Evolutionary conservation across 2,113 vertebrate genomes (phyloP), one percentile per base, ranked within the genome.

Genomic region (Morone saxatilis): DNA sequence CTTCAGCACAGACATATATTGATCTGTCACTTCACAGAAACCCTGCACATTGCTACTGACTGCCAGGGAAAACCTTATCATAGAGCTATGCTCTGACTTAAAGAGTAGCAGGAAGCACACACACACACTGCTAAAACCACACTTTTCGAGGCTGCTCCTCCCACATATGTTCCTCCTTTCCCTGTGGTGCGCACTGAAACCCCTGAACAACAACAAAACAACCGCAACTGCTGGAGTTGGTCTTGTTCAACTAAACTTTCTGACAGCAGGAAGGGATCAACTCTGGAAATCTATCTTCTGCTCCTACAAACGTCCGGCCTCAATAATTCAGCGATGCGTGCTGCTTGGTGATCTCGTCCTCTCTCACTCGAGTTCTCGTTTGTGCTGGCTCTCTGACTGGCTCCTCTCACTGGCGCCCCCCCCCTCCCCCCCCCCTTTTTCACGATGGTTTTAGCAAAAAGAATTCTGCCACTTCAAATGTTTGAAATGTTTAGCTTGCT

Each of bases 291-390:
- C 85, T 85, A 85, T 91, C 82, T 91, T 75, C 70, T 87, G 82
- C 88, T 86, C 70, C 78, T 66, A 88, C 89, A 91, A 86, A 89
- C 72, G 54, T 90, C 83, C 67, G 79, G 78, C 70, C 91, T 94
- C 86, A 93, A 93, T 93, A 92, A 94, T 92, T 93, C 84, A 94
- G 78, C 13, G 47, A 83, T 80, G 79, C 71, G 20, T 86, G 80
- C 74, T 51, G 83, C 85, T 85, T 9, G 16, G 80, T 87, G 83
- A 87, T 85, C 85, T 86, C 67, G 1, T 45, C 74, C 83, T 83
- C 78, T 86, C 50, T 51, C 63, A 65, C 61, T 63, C 72, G 51
- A 31, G 60, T 56, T 47, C 57, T 63, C 10, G 45, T 75, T 83
- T 73, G 50, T 71, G n/a, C 51, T 78, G 62, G 20, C 76, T 71